Evolutionary conservation across 2,888 invertebrate species (phyloP), one percentile per base, ranked within the genome.

Genomic region (Dilophus febrilis): DNA sequence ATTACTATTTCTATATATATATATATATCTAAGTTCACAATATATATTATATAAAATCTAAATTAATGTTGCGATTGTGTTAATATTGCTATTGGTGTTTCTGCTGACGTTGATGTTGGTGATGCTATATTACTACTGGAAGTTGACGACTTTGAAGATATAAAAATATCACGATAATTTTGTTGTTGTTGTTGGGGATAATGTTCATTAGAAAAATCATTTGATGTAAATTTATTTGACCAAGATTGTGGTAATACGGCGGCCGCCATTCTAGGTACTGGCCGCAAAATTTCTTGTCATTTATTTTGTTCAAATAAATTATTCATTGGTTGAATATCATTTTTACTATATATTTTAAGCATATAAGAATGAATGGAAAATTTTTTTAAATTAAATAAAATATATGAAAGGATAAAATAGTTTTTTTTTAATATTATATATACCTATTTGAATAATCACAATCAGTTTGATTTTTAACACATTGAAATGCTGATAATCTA

Each of bases 401-500:
- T n/a, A n/a, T n/a, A n/a, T n/a, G n/a, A n/a, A n/a, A n/a, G n/a
- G n/a, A n/a, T n/a, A n/a, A n/a, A n/a, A n/a, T n/a, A n/a, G n/a
- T n/a, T n/a, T n/a, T n/a, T n/a, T n/a, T n/a, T n/a, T 22, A 22
- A 22, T 8, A 22, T 22, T 22, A 22, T 22, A 22, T 22, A 22
- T 22, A 22, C 22, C 22, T 22, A 6, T 22, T 22, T 22, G 22
- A 22, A 22, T 6, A 22, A 8, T 8, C 8, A 11, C 28, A 28
- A 11, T 14, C 30, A 6, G 30, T n/a, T n/a, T 56, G 55, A 31
- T 52, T 51, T 42, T 60, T 59, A 1, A 59, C 60, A 34, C 61
- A 63, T 39, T 61, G 61, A 48, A 62, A 61, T 29, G 63, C 61
- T 29, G 63, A 61, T 17, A 57, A 49, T 18, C 56, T 55, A 10